Conservation (phyloP, 2,888 invertebrate species). For the Yponomeuta malinellus region DNA sequence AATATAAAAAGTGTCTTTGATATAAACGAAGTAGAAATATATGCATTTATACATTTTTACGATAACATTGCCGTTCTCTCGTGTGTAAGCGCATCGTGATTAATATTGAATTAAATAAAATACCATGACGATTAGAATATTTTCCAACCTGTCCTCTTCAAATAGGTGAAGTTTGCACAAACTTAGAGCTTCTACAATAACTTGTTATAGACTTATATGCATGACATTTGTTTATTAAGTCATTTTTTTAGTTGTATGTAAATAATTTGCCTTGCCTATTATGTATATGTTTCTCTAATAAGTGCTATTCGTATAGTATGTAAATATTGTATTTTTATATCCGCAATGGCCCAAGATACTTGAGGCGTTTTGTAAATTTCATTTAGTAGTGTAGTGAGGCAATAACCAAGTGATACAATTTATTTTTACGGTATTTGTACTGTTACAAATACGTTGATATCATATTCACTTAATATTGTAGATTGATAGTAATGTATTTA, state of each 20-base stretch:
- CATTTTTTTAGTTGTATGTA: constrained; percentile 6
- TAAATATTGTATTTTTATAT: constrained; percentile 31
- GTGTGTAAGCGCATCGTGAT: constrained; percentile 1
- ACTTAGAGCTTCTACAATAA: neutral
- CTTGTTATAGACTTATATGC: neutral
- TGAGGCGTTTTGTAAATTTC: constrained; percentile 17
- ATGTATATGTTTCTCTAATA: neutral
- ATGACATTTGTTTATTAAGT: neutral
- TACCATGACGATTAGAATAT: neutral
- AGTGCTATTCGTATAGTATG: constrained; percentile 19
- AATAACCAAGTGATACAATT: constrained; percentile 18
- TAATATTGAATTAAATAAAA: neutral
- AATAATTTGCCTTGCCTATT: constrained; percentile 3
- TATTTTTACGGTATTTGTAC: constrained; percentile 47
- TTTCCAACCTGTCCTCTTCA: neutral
- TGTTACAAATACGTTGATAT: constrained; percentile 29
- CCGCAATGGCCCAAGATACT: constrained; percentile 20
- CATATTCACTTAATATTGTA: constrained; percentile 26
- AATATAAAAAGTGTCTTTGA: constrained; percentile 20
- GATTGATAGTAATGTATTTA: constrained; percentile 9
- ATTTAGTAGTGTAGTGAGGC: constrained; percentile 4
- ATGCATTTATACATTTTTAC: constrained; percentile 43
- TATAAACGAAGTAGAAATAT: constrained; percentile 28
- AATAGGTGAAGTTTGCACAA: neutral
- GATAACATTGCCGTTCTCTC: constrained; percentile 28